phyloP scores from a whole-genome alignment of 2,888 invertebrate species.

The Caenorhabditis doughertyi region DNA sequence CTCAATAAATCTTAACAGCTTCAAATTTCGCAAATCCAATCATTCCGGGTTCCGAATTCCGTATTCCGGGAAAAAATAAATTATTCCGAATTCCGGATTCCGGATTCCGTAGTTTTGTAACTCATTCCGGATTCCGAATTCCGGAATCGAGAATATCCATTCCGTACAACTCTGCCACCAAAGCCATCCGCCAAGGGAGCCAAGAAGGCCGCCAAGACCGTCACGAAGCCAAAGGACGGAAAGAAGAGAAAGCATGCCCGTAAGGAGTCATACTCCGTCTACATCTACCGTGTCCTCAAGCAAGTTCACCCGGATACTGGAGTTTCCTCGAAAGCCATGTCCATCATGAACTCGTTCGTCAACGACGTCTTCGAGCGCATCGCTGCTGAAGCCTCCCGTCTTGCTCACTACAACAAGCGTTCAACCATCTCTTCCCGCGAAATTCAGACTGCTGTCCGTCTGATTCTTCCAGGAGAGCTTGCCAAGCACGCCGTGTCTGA shows the following conservation, averaged over 20 bases:
- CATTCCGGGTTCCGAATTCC: no score
- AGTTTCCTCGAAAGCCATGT: conserved; percentile 52
- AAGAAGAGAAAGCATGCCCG: conserved; percentile 34
- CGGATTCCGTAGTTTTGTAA: no score
- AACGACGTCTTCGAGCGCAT: conserved; percentile 89
- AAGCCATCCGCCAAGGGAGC: conserved; percentile 50
- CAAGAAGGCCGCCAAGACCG: conserved; percentile 53
- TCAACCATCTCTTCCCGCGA: conserved; percentile 85
- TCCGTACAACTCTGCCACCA: no score
- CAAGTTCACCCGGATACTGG: conserved; percentile 47
- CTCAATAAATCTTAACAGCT: no score
- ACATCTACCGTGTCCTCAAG: conserved; percentile 49
- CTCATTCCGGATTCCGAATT: no score
- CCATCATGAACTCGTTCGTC: conserved; percentile 88
- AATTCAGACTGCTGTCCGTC: conserved; percentile 85
- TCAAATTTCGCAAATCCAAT: no score
- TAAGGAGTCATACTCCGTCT: conserved; percentile 46
- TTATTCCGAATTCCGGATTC: no score
- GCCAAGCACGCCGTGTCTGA: conserved; percentile 73
- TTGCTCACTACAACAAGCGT: conserved; percentile 87
- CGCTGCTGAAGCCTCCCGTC: conserved; percentile 85
- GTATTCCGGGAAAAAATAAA: no score
- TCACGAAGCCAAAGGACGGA: conserved; percentile 46
- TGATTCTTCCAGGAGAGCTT: conserved; percentile 73
- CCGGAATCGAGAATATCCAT: no score